These are phyloP conservation scores for Ceratosolen solmsi DNA, from an alignment of 1,140 invertebrate species.

Conservation along the genomic window DNA sequence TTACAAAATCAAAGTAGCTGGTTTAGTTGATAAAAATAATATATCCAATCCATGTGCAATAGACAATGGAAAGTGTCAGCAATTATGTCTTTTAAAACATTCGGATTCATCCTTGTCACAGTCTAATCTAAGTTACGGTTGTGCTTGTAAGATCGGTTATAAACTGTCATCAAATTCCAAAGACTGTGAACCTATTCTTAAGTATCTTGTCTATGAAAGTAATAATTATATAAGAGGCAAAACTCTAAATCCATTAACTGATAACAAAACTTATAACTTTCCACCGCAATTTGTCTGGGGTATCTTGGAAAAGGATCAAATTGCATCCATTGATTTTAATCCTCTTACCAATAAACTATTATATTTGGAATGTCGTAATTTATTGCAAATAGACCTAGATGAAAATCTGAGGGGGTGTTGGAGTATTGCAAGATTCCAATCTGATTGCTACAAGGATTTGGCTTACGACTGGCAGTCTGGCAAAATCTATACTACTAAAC, in stretches of 20 bases:
- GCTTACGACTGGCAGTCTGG: constrained; percentile 19
- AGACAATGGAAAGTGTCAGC: constrained; percentile 10
- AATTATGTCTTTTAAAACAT: constrained; percentile 14
- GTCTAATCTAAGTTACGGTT: not conserved
- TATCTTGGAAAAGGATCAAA: not conserved
- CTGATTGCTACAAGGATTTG: constrained; percentile 11
- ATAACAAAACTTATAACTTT: constrained; percentile 3
- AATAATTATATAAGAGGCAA: constrained; percentile 1
- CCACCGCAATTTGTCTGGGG: constrained; percentile 12
- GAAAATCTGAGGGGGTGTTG: constrained; percentile 18
- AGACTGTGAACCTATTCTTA: constrained; percentile 8
- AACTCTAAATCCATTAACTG: not conserved
- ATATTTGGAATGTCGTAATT: not conserved
- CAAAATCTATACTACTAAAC: constrained; percentile 17
- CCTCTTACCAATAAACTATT: constrained; percentile 2
- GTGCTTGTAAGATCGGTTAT: constrained; percentile 25
- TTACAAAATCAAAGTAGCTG: not conserved
- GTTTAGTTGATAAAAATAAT: not conserved
- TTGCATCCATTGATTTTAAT: constrained; percentile 17
- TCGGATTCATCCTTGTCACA: not conserved
- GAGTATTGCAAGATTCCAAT: not conserved
- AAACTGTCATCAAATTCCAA: not conserved
- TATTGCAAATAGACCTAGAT: constrained; percentile 17
- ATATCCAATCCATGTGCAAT: not conserved
- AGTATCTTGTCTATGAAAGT: constrained; percentile 16